phyloP scores from a whole-genome alignment of 2,888 invertebrate genomes.

The Clistopyga incitator region DNA sequence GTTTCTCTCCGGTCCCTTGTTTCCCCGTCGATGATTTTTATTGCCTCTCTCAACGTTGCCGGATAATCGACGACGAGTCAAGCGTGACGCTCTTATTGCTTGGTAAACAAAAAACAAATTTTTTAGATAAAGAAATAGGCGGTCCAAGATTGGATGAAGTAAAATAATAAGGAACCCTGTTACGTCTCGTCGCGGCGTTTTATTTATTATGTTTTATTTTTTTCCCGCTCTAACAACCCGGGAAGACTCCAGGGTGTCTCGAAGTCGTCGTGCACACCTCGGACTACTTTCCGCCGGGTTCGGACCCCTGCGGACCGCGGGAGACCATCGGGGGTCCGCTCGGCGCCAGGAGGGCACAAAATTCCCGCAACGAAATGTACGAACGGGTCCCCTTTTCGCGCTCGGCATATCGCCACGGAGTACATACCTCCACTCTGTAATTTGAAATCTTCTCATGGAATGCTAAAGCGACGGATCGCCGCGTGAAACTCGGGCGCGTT shows the following conservation, averaged over 20 bases:
- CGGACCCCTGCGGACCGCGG: conserved; percentile 70
- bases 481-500: conserved; percentile 56
- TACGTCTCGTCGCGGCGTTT: neutral
- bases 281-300: conserved; percentile 29
- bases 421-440: conserved; percentile 71
- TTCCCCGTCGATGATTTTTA: conserved; percentile 71
- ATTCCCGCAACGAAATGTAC: conserved; percentile 57
- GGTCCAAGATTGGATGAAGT: neutral
- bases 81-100: conserved; percentile 54
- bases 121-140: conserved; percentile 25
- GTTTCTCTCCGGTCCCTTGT: conserved; percentile 18
- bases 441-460: conserved; percentile 82
- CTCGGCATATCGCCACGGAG: conserved; percentile 28
- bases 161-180: conserved; percentile 14
- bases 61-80: conserved; percentile 77
- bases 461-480: conserved; percentile 58
- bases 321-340: conserved; percentile 72
- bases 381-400: conserved; percentile 63
- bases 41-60: conserved; percentile 78
- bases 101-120: conserved; percentile 18
- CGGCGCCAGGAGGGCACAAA: conserved; percentile 51
- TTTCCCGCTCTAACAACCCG: neutral
- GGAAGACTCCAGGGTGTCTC: conserved; percentile 42
- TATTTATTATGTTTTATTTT: neutral
- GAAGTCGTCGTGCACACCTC: conserved; percentile 15